phyloP scores from a whole-genome alignment of 2,888 invertebrate genomes.

The Fragum whitleyi region DNA sequence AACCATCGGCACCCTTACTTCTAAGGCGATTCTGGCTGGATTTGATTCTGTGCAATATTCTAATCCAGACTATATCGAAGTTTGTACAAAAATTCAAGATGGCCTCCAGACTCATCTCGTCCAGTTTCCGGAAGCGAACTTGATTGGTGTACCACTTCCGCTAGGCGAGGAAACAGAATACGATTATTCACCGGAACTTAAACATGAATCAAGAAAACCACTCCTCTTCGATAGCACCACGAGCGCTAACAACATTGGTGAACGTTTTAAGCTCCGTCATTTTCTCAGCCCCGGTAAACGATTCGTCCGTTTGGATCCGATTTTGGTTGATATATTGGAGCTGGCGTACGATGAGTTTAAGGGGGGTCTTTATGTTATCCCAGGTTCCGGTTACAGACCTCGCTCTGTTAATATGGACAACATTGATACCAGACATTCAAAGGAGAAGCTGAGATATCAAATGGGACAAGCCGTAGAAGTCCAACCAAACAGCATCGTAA shows the following conservation, averaged over 20 bases:
- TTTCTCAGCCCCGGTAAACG: conserved; percentile 59
- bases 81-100: conserved; percentile 66
- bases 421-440: conserved; percentile 60
- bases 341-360: conserved; percentile 52
- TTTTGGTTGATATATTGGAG: conserved; percentile 65
- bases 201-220: conserved; percentile 55
- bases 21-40: conserved; percentile 63
- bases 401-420: conserved; percentile 64
- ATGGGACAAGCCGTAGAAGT: conserved; percentile 71
- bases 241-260: conserved; percentile 42
- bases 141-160: conserved; percentile 60
- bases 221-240: conserved; percentile 58
- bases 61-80: conserved; percentile 52
- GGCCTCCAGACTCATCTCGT: conserved; percentile 58
- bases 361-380: conserved; percentile 50
- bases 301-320: conserved; percentile 66
- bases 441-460: conserved; percentile 59
- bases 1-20: conserved; percentile 32
- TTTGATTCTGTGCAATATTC: conserved; percentile 64
- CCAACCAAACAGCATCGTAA: conserved; percentile 37
- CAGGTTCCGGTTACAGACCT: conserved; percentile 64
- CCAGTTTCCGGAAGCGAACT: conserved; percentile 54
- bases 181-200: conserved; percentile 47
- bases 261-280: conserved; percentile 53
- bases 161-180: conserved; percentile 58